Base-by-base conservation (phyloP, 2,113 vertebrate genomes). In the Chrysochloris asiatica region DNA sequence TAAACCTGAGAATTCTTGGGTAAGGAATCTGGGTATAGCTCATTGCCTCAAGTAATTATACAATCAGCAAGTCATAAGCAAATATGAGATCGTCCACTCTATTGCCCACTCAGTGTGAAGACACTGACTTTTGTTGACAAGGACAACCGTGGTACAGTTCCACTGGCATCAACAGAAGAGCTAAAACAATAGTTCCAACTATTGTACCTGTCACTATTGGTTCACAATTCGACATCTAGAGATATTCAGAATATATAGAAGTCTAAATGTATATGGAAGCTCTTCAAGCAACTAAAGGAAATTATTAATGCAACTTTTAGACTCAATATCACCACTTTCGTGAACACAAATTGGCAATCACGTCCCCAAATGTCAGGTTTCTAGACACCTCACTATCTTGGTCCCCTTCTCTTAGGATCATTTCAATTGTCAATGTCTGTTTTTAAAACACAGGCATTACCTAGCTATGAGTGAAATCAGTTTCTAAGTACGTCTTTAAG, bases 371-470 rank as follows among this genome's bases (percentile, higher is more conserved):
- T 47, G 77, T n/a, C 54, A 71, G 28, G 17, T 93, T 83, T 81
- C 75, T 56, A 93, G 79, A 80, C 33, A 30, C n/a, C 65, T 83
- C 78, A 79, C 54, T 81, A 47, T 78, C 52, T 88, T 85, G 69
- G 72, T 52, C 92, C 69, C n/a, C 10, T 94, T 81, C 43, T n/a
- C n/a, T n/a, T n/a, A n/a, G 14, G 48, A 87, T 47, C 3, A 63
- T 21, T 89, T 92, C 75, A 69, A 82, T 76, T 94, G 54, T 76
- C 80, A 90, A n/a, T 79, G 69, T 89, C 41, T 73, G 28, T 10
- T 93, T 89, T 89, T 38, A 89, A 87, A 93, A 82, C 86, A 73
- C 21, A 56, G 54, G 22, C 17, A 56, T 16, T 52, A 19, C 56
- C 56, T 59, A 21, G 54, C 22, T 22, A 52, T 19, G 19, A 26